Evolutionary conservation across 2,888 invertebrate species (phyloP).

Genomic region (Panzeria rudis): DNA sequence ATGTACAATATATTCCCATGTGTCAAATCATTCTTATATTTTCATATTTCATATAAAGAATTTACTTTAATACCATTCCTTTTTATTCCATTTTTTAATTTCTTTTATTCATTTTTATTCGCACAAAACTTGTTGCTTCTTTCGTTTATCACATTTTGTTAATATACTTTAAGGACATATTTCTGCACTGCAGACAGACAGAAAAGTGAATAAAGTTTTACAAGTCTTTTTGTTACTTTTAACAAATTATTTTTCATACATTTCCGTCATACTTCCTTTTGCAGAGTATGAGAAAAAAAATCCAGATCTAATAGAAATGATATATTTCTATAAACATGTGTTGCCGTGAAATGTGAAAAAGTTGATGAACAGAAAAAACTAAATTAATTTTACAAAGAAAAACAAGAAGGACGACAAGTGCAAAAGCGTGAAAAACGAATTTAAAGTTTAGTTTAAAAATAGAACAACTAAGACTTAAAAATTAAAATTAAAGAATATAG

Average conservation of each 20-base stretch:
- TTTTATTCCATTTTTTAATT: slow-evolving; percentile 38
- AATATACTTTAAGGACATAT: slow-evolving; percentile 28
- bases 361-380: slow-evolving; percentile 34
- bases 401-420: slow-evolving; percentile 6
- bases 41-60: neutral
- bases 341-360: slow-evolving; percentile 36
- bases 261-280: slow-evolving; percentile 62
- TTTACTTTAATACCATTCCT: slow-evolving; percentile 27
- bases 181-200: neutral
- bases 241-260: slow-evolving; percentile 66
- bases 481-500: no score
- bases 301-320: slow-evolving; percentile 51
- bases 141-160: slow-evolving; percentile 33
- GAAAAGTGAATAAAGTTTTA: neutral
- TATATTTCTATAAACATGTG: slow-evolving; percentile 61
- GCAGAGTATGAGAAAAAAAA: slow-evolving; percentile 18
- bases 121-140: slow-evolving; percentile 54
- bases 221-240: slow-evolving; percentile 62
- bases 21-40: neutral
- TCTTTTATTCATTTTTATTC: slow-evolving; percentile 4
- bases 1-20: neutral
- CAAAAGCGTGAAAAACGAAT: slow-evolving; percentile 2
- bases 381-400: slow-evolving; percentile 11
- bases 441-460: slow-evolving; percentile 17
- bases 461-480: neutral